Percentiles rank a stretch among this genome's conserved stretches.
Evolutionary conservation across 1,140 invertebrate species (phyloP).

Genomic region (Charaxes varanes): DNA sequence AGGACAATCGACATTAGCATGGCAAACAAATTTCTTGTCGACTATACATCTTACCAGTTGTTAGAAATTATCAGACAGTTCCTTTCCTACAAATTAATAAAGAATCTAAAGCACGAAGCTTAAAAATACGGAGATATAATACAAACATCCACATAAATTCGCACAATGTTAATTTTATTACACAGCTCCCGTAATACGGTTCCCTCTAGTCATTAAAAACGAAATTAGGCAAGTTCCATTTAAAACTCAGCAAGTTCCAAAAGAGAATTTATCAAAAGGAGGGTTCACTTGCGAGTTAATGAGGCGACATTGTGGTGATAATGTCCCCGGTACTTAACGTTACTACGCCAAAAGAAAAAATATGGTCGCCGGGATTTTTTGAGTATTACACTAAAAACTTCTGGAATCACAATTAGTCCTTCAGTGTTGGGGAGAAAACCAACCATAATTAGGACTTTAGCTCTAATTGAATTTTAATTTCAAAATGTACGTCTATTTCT

Average conservation of each 20-base stretch:
- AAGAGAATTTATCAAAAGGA: slow-evolving; percentile 30
- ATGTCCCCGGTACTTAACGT: slow-evolving; percentile 24
- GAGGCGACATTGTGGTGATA: slow-evolving; percentile 30
- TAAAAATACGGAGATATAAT: too few relatives aligned
- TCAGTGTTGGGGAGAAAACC: too few relatives aligned
- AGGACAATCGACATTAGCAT: too few relatives aligned
- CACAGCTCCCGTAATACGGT: slow-evolving; percentile 3
- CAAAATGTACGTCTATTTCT: too few relatives aligned
- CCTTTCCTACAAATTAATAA: too few relatives aligned
- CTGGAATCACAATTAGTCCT: slow-evolving; percentile 11
- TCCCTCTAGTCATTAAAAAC: slow-evolving; percentile 9
- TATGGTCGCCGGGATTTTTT: slow-evolving; percentile 18
- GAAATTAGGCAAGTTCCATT: slow-evolving; percentile 9
- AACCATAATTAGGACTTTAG: too few relatives aligned
- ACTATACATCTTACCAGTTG: too few relatives aligned
- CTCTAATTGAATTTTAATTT: too few relatives aligned
- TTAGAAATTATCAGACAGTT: too few relatives aligned
- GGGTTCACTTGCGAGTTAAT: slow-evolving; percentile 30
- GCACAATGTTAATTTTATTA: slow-evolving; percentile 9
- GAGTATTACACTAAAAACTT: slow-evolving; percentile 15
- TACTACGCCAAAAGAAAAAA: slow-evolving; percentile 25
- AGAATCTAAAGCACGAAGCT: too few relatives aligned
- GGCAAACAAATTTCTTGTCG: too few relatives aligned
- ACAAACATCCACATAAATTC: too few relatives aligned
- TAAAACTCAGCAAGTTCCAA: slow-evolving; percentile 11